Evolutionary conservation across 2,113 vertebrate genomes (phyloP), one percentile per base, ranked within the genome.

Genomic region (Oncorhynchus tshawytscha): DNA sequence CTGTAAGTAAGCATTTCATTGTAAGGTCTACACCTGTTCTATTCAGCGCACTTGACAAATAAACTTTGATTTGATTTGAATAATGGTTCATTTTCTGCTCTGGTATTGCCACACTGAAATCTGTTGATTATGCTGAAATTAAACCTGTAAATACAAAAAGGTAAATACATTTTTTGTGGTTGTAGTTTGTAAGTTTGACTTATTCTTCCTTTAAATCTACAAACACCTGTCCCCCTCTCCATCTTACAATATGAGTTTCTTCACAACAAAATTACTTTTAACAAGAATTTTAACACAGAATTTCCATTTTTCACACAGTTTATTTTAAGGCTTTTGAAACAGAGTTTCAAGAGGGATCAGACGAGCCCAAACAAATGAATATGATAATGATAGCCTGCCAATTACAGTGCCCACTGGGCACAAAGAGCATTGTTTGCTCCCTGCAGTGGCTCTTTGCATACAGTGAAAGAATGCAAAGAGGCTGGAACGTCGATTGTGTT

Each of bases 381-480:
- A 73, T 51, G 72, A 66, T 87, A 45, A 45, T 78, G 77, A 73
- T 24, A 45, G 39, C 39, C 39, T 62, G 31, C 34, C 70, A 68
- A 34, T 75, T 60, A 22, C 25, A n/a, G 54, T 70, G n/a, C 54
- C 71, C 71, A 62, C 25, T 11, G 31, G 31, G 49, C 34, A 66
- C 62, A 57, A 34, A 67, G 64, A 67, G 16, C 8, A 29, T 34
- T 24, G 7, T 34, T 54, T 25, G 1, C 62, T 74, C 25, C 25
- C 2, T 18, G 29, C 31, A 39, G 64, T 62, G 25, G 67, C 15
- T 68, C 15, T 82, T 29, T 74, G 67, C 75, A 66, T 59, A 73
- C 39, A 70, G 73, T 16, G 39, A 77, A 86, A 84, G 85, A 88
- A 88, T 83, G 79, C 69, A 49, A 62, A 34, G 6, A 68, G 80